phyloP scores from a whole-genome alignment of 2,888 invertebrate genomes.

The Scelioninae gen. 2 region DNA sequence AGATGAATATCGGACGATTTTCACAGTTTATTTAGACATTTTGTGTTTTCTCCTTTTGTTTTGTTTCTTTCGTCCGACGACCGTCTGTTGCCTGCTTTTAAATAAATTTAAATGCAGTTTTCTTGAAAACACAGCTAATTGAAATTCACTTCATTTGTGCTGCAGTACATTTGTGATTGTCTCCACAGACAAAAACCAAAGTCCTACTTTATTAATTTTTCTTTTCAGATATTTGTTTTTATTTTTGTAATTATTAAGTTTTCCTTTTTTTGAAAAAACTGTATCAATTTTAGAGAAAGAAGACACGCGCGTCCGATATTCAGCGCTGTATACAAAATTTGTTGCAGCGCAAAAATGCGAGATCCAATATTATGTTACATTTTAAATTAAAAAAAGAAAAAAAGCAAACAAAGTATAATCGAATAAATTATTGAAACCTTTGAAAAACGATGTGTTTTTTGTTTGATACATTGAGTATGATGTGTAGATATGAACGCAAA shows the following conservation, averaged over 20 bases:
- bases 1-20: constrained; percentile 56
- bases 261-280: constrained; percentile 35
- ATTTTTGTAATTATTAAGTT: no score
- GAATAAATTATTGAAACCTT: constrained; percentile 68
- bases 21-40: constrained; percentile 34
- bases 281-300: constrained; percentile 35
- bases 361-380: constrained; percentile 62
- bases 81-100: not conserved
- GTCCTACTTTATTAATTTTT: no score
- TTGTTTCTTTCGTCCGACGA: no score
- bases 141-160: not conserved
- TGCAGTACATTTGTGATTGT: not conserved
- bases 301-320: constrained; percentile 51
- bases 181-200: no score
- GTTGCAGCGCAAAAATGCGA: constrained; percentile 56
- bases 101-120: constrained; percentile 35
- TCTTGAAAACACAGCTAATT: constrained; percentile 16
- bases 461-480: no score
- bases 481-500: no score
- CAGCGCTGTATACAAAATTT: constrained; percentile 49
- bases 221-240: constrained; percentile 4
- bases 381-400: constrained; percentile 59
- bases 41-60: not conserved
- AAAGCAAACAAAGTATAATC: constrained; percentile 64
- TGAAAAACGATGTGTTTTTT: constrained; percentile 37